Evolutionary conservation across 2,888 invertebrate genomes (phyloP).

Genomic region (Panzeria rudis): DNA sequence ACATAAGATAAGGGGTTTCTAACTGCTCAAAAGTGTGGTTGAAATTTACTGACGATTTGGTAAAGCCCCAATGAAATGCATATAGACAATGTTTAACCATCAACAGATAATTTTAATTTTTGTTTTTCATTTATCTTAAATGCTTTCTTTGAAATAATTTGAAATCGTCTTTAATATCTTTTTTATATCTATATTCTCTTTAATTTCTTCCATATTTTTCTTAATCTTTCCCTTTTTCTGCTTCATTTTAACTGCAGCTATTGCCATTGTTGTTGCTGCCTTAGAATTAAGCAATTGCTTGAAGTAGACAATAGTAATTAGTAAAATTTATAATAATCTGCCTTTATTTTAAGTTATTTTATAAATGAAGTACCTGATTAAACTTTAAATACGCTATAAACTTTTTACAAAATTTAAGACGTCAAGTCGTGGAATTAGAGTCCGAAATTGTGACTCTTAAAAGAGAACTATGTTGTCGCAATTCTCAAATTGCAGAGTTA

Average conservation of each 20-base stretch:
- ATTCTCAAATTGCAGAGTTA: slow-evolving; percentile 85
- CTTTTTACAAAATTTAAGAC: slow-evolving; percentile 75
- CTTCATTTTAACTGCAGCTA: slow-evolving; percentile 37
- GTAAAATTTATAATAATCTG: not conserved
- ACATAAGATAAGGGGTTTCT: too few species aligned
- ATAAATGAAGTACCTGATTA: not conserved
- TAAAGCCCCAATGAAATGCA: too few species aligned
- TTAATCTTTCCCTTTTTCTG: not conserved
- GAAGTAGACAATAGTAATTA: slow-evolving; percentile 57
- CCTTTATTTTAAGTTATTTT: slow-evolving; percentile 1
- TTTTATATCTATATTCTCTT: not conserved
- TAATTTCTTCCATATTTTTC: not conserved
- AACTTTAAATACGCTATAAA: not conserved
- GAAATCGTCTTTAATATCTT: not conserved
- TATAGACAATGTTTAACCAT: too few species aligned
- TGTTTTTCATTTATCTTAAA: not conserved
- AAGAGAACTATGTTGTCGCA: slow-evolving; percentile 86
- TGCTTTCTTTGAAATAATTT: not conserved
- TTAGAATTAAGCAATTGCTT: slow-evolving; percentile 65
- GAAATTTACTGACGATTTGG: too few species aligned
- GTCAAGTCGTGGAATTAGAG: slow-evolving; percentile 85
- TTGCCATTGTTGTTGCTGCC: slow-evolving; percentile 69
- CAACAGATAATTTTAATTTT: too few species aligned
- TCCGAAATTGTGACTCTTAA: slow-evolving; percentile 87
- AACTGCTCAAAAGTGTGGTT: too few species aligned